phyloP scores from a whole-genome alignment of 2,888 invertebrate species.

The Cantharis lateralis region DNA sequence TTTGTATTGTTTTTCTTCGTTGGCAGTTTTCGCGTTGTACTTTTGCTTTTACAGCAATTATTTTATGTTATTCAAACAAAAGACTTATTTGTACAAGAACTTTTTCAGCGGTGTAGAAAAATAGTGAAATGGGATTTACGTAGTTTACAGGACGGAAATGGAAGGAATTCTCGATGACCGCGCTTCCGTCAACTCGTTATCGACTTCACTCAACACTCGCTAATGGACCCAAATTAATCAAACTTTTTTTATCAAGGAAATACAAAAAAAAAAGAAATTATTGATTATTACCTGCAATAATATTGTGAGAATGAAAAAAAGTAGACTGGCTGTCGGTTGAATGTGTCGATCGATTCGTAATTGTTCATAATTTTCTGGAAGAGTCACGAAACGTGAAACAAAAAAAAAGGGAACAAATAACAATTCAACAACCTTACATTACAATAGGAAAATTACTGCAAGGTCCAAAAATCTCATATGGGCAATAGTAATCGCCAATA shows the following conservation, averaged over 20 bases:
- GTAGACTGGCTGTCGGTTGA: background rate
- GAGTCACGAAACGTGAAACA: background rate
- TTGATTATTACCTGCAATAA: background rate
- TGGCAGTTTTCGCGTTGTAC: background rate
- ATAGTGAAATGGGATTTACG: background rate
- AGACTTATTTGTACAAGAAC: background rate
- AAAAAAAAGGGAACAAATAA: background rate
- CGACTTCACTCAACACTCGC: slow-evolving; percentile 1
- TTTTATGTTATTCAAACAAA: slow-evolving; percentile 1
- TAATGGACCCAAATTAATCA: background rate
- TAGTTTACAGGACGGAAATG: slow-evolving; percentile 18
- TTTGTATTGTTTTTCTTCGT: slow-evolving; percentile 1
- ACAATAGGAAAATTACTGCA: too few relatives aligned
- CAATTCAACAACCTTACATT: too few relatives aligned
- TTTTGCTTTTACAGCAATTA: slow-evolving; percentile 3
- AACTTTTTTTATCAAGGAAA: background rate
- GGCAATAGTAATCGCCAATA: too few relatives aligned
- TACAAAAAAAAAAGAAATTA: background rate
- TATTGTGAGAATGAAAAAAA: background rate
- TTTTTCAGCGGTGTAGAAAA: background rate
- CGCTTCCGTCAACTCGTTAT: slow-evolving; percentile 17
- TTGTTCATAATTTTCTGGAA: background rate
- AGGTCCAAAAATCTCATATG: too few relatives aligned
- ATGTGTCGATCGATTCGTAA: background rate
- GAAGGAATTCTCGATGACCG: slow-evolving; percentile 20